Conservation (phyloP, 2,797 vertebrate genomes). For the Echiichthys vipera region DNA sequence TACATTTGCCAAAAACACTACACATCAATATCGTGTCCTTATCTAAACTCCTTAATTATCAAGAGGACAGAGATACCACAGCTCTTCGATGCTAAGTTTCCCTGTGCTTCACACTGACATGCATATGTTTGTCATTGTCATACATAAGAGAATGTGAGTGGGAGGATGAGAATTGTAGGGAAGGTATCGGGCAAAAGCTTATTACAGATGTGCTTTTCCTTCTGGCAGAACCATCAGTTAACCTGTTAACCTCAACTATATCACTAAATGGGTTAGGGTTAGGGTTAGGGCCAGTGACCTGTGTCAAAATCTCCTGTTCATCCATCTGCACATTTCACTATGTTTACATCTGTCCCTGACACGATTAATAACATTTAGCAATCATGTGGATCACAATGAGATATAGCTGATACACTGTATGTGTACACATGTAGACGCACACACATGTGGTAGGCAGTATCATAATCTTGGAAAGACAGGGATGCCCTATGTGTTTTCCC, state of each 20-base stretch:
- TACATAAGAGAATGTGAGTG: slow-evolving; percentile 33
- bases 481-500: not conserved
- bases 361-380: slow-evolving; percentile 39
- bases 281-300: slow-evolving; percentile 30
- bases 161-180: slow-evolving; percentile 18
- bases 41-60: slow-evolving; percentile 27
- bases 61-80: not conserved
- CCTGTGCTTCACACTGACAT: slow-evolving; percentile 1
- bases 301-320: slow-evolving; percentile 39
- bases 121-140: slow-evolving; percentile 15
- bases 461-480: slow-evolving; percentile 19
- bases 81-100: not conserved
- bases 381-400: slow-evolving; percentile 21
- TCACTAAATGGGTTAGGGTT: slow-evolving; percentile 52
- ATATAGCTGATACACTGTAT: slow-evolving; percentile 15
- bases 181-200: slow-evolving; percentile 9
- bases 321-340: slow-evolving; percentile 47
- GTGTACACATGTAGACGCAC: not conserved
- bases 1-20: slow-evolving; percentile 23
- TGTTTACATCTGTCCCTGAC: slow-evolving; percentile 56
- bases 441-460: slow-evolving; percentile 2
- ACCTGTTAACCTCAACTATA: slow-evolving; percentile 54
- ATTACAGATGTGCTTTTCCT: slow-evolving; percentile 42
- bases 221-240: slow-evolving; percentile 53
- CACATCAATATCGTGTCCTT: slow-evolving; percentile 34